These are phyloP conservation scores for Drosophila cyrtoloma DNA, from an alignment of 2,888 invertebrate genomes.

Conservation along the genomic window DNA sequence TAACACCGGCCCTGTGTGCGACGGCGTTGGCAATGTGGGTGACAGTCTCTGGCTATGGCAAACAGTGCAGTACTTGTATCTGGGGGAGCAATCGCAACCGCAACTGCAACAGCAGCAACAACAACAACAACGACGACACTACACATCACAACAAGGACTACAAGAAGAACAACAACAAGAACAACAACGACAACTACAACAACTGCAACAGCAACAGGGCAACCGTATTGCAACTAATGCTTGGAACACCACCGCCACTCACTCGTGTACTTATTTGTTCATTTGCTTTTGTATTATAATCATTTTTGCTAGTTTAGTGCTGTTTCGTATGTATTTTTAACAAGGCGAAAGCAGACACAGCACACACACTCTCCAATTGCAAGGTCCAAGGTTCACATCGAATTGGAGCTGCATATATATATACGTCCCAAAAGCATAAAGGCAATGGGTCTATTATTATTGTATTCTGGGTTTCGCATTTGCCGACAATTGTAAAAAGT, in stretches of 20 bases:
- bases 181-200: constrained; percentile 37
- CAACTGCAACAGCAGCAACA: constrained; percentile 49
- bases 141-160: constrained; percentile 48
- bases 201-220: constrained; percentile 47
- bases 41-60: constrained; percentile 60
- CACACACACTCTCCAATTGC: constrained; percentile 26
- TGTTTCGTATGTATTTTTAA: constrained; percentile 80
- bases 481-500: constrained; percentile 55
- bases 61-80: constrained; percentile 64
- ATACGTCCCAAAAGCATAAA: constrained; percentile 12
- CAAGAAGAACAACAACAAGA: constrained; percentile 29
- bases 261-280: constrained; percentile 82
- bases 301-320: constrained; percentile 78
- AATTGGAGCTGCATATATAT: constrained; percentile 24
- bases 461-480: constrained; percentile 35
- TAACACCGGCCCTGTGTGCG: constrained; percentile 72
- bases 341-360: constrained; percentile 35
- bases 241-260: constrained; percentile 72
- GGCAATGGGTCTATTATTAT: constrained; percentile 14
- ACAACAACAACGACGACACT: constrained; percentile 44
- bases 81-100: constrained; percentile 46
- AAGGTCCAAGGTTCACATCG: constrained; percentile 15
- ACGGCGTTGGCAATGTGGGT: constrained; percentile 65
- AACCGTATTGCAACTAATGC: constrained; percentile 49
- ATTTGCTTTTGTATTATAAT: constrained; percentile 83